Conservation (phyloP, 1,140 invertebrate species). For the Drosophila quadrilineata region DNA sequence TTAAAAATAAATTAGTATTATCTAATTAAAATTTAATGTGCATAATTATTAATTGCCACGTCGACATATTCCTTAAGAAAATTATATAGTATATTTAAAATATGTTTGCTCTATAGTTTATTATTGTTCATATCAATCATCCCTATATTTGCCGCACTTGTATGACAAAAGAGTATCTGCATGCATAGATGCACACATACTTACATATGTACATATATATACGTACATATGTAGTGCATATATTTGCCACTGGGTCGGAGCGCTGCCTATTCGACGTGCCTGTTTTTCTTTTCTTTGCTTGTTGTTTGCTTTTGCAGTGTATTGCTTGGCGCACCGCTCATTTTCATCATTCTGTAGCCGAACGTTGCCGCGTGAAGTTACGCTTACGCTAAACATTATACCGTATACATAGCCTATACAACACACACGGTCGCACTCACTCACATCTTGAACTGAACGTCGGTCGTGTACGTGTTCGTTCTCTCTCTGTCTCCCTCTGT, state of each 20-base stretch:
- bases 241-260: conserved; percentile 28
- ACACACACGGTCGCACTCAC: no score
- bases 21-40: background rate
- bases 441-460: no score
- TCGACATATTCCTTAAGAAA: no score
- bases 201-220: background rate
- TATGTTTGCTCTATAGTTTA: no score
- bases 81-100: no score
- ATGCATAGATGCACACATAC: background rate
- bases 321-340: conserved; percentile 27
- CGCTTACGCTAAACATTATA: conserved; percentile 43
- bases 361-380: conserved; percentile 57
- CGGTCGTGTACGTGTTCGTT: conserved; percentile 40
- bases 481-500: conserved; percentile 1
- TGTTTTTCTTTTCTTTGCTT: conserved; percentile 21
- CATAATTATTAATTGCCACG: no score
- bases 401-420: conserved; percentile 28
- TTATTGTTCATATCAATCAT: conserved; percentile 2
- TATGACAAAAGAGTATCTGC: no score
- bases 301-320: conserved; percentile 39
- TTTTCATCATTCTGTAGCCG: conserved; percentile 52
- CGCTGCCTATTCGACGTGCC: conserved; percentile 36
- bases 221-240: conserved; percentile 1
- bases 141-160: conserved; percentile 1
- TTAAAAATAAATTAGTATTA: background rate